phyloP scores from a whole-genome alignment of 2,888 invertebrate species.

The Idaea aversata region DNA sequence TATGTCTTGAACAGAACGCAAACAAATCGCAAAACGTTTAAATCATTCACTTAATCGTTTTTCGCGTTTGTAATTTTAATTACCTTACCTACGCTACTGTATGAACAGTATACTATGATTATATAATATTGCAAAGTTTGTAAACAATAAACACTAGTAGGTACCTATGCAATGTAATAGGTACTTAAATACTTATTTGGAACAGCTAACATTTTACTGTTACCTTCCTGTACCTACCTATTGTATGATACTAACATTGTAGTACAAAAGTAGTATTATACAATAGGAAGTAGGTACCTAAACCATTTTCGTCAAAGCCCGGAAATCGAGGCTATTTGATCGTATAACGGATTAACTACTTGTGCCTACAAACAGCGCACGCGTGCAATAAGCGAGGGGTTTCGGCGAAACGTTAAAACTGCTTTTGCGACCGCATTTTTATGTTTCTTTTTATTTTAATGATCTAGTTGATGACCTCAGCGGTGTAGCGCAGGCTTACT shows the following conservation, averaged over 20 bases:
- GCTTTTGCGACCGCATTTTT: neutral
- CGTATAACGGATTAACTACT: neutral
- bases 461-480: neutral
- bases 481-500: neutral
- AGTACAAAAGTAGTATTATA: slow-evolving; percentile 1
- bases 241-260: neutral
- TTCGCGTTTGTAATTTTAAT: neutral
- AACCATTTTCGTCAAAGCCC: slow-evolving; percentile 1
- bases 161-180: neutral
- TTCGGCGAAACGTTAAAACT: neutral
- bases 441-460: slow-evolving; percentile 1
- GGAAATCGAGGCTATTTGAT: neutral
- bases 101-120: neutral
- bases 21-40: neutral
- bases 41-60: neutral
- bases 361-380: neutral
- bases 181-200: neutral
- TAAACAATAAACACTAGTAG: too few relatives aligned
- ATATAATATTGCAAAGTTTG: neutral
- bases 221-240: neutral
- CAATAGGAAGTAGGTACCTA: neutral
- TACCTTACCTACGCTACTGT: neutral
- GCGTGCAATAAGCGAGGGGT: neutral
- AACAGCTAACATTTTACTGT: neutral
- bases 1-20: neutral